Base-by-base conservation (phyloP, 2,888 invertebrate species). In the Bhutanitis thaidina region DNA sequence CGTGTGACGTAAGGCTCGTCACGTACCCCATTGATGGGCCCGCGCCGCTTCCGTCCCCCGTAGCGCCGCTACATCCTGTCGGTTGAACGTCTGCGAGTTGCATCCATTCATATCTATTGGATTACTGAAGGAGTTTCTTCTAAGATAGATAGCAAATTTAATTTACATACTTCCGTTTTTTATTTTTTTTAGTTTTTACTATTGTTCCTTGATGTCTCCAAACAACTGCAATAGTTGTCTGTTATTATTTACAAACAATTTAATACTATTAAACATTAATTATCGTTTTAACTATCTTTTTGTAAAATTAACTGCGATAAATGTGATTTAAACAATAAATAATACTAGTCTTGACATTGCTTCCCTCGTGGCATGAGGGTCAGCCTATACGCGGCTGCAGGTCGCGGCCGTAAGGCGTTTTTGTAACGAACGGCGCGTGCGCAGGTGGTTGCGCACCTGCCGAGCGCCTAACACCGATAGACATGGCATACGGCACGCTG, bases 391-490 rank as follows among this genome's bases (percentile, higher is more conserved):
- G 41, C 30, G 36, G 30, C 32, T 32, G 32, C 45, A 29, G 43
- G 49, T 49, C 43, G 49, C 15, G 64, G 62, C 62, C 67, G 59
- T 72, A 69, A 67, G 71, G 71, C 69, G 80, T 83, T 85, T 83
- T 83, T 82, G 82, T 83, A 82, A 81, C 82, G 80, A 73, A 49
- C 79, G 76, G 75, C 84, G 77, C 86, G 82, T 78, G 85, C 87
- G 88, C 88, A 89, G 88, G 88, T 89, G 88, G 64, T 74, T 56
- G 76, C 64, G 82, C 91, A 82, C 88, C 91, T 82, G 92, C 90
- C 71, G 80, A 64, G 77, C 82, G 61, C 67, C 62, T 77, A 82
- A 77, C 77, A 73, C 67, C 65, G 73, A 41, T 46, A 52, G 51
- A 75, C 80, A 80, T 75, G 78, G 60, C 58, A 57, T 60, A 71